Percentiles rank a stretch among this genome's conserved stretches.
phyloP scores from a whole-genome alignment of 2,113 vertebrate species.

The Nestor notabilis region DNA sequence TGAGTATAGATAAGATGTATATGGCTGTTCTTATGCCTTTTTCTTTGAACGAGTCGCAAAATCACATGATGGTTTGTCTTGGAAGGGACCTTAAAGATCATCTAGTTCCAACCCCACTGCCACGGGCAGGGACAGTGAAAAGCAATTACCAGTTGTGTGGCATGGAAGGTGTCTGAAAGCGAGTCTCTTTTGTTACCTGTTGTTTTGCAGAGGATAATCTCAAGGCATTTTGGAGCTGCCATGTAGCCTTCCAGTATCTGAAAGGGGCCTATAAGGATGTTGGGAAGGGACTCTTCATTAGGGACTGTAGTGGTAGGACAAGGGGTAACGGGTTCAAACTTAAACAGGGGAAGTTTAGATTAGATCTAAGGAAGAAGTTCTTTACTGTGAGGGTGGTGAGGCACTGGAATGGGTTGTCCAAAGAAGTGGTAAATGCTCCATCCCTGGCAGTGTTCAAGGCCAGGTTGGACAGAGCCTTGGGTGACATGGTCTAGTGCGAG shows the following conservation, averaged over 20 bases:
- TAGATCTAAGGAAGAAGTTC: no score
- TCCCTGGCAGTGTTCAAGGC: no score
- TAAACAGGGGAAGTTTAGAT: no score
- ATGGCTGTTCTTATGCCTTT: background rate
- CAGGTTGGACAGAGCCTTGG: no score
- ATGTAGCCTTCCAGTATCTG: background rate
- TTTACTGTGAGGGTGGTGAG: no score
- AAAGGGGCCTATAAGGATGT: no score
- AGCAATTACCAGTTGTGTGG: background rate
- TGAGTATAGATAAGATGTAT: background rate
- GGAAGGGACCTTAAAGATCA: background rate
- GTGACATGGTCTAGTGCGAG: no score
- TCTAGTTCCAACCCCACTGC: background rate
- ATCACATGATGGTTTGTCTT: background rate
- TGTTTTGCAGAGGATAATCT: background rate
- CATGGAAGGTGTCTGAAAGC: background rate
- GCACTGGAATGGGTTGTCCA: no score
- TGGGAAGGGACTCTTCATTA: no score
- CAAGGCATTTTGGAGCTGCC: background rate
- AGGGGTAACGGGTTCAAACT: no score
- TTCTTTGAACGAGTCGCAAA: background rate
- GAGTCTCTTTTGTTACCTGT: background rate
- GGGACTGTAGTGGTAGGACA: no score
- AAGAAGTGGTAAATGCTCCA: no score
- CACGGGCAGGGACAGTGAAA: background rate